A percentile compares a stretch with the other conserved stretches of the same genome.
Evolutionary conservation across 2,113 vertebrate genomes (phyloP).

Genomic region (Tetraodon nigroviridis): DNA sequence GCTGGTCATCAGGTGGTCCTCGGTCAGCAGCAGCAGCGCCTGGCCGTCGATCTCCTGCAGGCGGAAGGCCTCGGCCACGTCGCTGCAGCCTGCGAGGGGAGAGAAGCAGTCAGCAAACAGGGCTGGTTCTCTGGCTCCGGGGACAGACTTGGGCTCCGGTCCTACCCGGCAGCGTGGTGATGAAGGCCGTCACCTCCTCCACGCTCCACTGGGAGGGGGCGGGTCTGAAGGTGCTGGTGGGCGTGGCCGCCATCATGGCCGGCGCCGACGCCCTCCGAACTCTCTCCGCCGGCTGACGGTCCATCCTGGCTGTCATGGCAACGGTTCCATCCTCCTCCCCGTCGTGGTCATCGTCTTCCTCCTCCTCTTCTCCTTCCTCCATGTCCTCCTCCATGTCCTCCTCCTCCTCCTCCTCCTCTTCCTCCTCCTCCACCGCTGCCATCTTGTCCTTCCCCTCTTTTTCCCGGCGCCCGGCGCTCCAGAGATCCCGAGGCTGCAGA

Average conservation of each 20-base stretch:
- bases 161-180: conserved; percentile 87
- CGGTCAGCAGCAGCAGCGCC: conserved; percentile 93
- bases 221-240: conserved; percentile 75
- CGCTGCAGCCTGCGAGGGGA: conserved; percentile 82
- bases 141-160: too few relatives aligned
- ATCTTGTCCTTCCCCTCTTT: conserved; percentile 71
- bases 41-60: conserved; percentile 98
- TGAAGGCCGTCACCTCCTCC: conserved; percentile 94
- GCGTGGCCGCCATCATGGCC: conserved; percentile 75
- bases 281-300: conserved; percentile 62
- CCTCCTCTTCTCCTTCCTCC: conserved; percentile 59
- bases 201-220: conserved; percentile 89
- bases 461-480: conserved; percentile 77
- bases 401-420: conserved; percentile 73
- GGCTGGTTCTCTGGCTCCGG: too few relatives aligned
- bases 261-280: conserved; percentile 78
- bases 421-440: conserved; percentile 26
- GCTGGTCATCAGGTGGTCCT: conserved; percentile 97
- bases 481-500: conserved; percentile 62
- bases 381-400: conserved; percentile 14
- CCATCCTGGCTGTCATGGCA: conserved; percentile 83
- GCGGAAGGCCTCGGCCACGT: conserved; percentile 93
- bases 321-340: conserved; percentile 78
- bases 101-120: too few relatives aligned
- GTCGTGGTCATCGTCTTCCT: conserved; percentile 60